Base-by-base conservation (phyloP, 2,888 invertebrate species). In the Eupithecia pulchellata region DNA sequence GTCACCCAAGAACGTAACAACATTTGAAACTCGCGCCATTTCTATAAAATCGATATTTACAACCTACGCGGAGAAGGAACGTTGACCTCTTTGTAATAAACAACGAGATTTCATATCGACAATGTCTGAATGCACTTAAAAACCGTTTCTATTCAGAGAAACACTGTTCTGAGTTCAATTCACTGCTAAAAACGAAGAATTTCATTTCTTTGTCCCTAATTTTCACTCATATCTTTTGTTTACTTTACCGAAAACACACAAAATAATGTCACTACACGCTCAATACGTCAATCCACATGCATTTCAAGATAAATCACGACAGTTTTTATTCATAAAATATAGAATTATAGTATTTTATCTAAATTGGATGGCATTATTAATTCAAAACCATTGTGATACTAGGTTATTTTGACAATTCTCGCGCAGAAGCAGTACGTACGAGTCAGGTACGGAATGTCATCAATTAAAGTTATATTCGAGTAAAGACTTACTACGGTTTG, bases 391-490 rank as follows among this genome's bases (percentile, higher is more conserved):
- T 86, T 84, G 84, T 83, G 80, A 77, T 75, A 82, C 82, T 87
- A 91, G 90, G 92, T 92, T 92, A 92, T 89, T 79, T 82, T 87
- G 85, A 89, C 89, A 91, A 89, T 89, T 79, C 82, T 76, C 89
- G 91, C 93, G 92, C 93, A 93, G 89, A 83, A 84, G 90, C 88
- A 86, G 79, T 89, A 79, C 71, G 77, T 78, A 25, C 71, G 69
- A 73, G 62, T 65, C 86, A 86, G 85, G 86, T 86, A 83, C 4
- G 71, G 79, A 81, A 80, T 79, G 78, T 75, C 81, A 77, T 81
- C 80, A 80, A 82, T 82, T 80, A 77, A 81, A 67, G 60, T 69
- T 66, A 69, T 29, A 65, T 47, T 78, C 75, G 62, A 62, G 65
- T 71, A 74, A 78, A 81, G 85, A 86, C 84, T 80, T 85, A 84